Conservation (phyloP, 2,888 invertebrate species). For the Pherbina coryleti region DNA sequence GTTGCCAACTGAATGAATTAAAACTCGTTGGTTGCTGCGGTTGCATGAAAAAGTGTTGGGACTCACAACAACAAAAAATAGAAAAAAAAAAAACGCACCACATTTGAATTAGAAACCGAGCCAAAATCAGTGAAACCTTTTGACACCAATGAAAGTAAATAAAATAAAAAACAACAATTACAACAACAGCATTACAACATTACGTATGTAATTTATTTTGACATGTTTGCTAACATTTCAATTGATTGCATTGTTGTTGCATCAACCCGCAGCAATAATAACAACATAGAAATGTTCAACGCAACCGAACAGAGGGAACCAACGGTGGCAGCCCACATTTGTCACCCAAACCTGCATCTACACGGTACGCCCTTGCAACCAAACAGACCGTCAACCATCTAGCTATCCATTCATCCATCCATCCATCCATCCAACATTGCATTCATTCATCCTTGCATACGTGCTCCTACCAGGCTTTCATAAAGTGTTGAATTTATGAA, state of each 20-base stretch:
- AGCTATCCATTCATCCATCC: not conserved
- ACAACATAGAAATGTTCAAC: not conserved
- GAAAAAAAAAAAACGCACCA: constrained; percentile 10
- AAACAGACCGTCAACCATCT: not conserved
- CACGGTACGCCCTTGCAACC: not conserved
- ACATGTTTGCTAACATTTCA: constrained; percentile 70
- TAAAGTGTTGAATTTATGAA: constrained; percentile 30
- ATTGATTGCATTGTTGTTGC: constrained; percentile 65
- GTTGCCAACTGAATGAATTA: constrained; percentile 15
- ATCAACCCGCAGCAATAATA: not conserved
- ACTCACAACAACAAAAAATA: not conserved
- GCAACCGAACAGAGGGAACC: not conserved
- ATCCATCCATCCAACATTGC: not conserved
- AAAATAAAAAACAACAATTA: not conserved
- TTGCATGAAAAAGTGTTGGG: not conserved
- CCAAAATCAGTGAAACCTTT: constrained; percentile 22
- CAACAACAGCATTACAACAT: not conserved
- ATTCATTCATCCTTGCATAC: not conserved
- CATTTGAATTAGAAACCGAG: constrained; percentile 27
- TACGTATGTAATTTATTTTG: constrained; percentile 65
- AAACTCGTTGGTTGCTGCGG: constrained; percentile 8
- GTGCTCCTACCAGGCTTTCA: not conserved
- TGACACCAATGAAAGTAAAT: constrained; percentile 19
- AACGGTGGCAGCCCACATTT: not conserved
- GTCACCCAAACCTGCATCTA: not conserved